These are phyloP conservation scores for Lutjanus campechanus DNA, from an alignment of 2,797 vertebrate genomes.

Conservation along the genomic window DNA sequence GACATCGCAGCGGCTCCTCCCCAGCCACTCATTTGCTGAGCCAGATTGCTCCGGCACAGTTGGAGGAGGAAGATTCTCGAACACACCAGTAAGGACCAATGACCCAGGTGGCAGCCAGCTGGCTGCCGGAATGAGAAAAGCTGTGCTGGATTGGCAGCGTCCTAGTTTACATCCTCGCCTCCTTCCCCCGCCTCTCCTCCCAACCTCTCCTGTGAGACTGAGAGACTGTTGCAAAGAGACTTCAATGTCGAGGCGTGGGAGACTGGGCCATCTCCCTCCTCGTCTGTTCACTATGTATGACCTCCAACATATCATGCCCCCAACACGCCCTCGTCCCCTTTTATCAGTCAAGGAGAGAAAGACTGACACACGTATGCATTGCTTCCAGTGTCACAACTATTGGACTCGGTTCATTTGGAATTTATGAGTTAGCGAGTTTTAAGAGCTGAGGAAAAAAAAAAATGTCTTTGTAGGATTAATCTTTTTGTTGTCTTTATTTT, in stretches of 20 bases:
- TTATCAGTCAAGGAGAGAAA: constrained; percentile 64
- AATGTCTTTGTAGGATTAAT: constrained; percentile 81
- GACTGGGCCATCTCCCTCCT: constrained; percentile 32
- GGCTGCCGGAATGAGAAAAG: constrained; percentile 39
- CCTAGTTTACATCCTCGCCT: constrained; percentile 64
- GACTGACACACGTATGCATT: constrained; percentile 77
- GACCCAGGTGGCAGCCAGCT: constrained; percentile 30
- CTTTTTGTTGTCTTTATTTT: constrained; percentile 67
- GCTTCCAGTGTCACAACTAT: constrained; percentile 75
- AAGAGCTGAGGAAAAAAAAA: constrained; percentile 51
- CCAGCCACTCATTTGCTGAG: constrained; percentile 17
- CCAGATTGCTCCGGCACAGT: constrained; percentile 23
- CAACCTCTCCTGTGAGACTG: constrained; percentile 55
- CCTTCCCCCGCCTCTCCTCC: constrained; percentile 19
- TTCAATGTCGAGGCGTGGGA: constrained; percentile 43
- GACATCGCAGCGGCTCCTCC: constrained; percentile 28
- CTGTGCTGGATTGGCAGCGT: constrained; percentile 56
- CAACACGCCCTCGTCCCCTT: constrained; percentile 26
- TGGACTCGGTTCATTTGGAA: constrained; percentile 56
- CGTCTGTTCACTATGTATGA: constrained; percentile 42
- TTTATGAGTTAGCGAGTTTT: constrained; percentile 76
- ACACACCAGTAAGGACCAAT: constrained; percentile 39
- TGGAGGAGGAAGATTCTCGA: constrained; percentile 24
- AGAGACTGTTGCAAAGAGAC: constrained; percentile 64
- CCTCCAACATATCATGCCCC: constrained; percentile 68